Conservation (phyloP, 2,888 invertebrate species). For the Trisateles emortualis region DNA sequence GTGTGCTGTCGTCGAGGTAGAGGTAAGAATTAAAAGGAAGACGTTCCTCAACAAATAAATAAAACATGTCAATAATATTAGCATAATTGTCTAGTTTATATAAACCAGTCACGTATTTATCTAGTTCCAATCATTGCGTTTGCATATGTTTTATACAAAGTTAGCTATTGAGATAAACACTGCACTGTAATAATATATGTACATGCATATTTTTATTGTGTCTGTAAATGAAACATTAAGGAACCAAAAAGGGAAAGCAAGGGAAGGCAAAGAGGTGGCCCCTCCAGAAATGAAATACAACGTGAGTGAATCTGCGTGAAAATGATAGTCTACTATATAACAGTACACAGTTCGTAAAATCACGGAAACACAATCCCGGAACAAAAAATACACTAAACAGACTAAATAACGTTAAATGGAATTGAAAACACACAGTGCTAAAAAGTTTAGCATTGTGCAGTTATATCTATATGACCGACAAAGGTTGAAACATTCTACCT, state of each 20-base stretch:
- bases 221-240: too few species aligned
- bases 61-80: background rate
- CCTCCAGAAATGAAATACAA: too few species aligned
- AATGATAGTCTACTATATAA: too few species aligned
- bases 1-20: too few species aligned
- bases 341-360: background rate
- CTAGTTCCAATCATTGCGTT: background rate
- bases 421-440: conserved; percentile 11
- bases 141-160: background rate
- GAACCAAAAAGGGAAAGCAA: too few species aligned
- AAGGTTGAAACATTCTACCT: conserved; percentile 41
- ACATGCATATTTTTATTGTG: too few species aligned
- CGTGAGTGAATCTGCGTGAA: too few species aligned
- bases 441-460: conserved; percentile 31
- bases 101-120: background rate
- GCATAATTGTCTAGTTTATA: background rate
- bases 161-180: background rate
- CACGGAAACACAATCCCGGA: conserved; percentile 4
- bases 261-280: too few species aligned
- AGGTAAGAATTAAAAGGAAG: background rate
- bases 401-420: background rate
- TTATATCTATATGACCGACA: conserved; percentile 32
- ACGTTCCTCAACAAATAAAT: background rate
- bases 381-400: background rate
- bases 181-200: too few species aligned